phyloP scores from a whole-genome alignment of 1,140 invertebrate species.

The Metopolophium dirhodum region DNA sequence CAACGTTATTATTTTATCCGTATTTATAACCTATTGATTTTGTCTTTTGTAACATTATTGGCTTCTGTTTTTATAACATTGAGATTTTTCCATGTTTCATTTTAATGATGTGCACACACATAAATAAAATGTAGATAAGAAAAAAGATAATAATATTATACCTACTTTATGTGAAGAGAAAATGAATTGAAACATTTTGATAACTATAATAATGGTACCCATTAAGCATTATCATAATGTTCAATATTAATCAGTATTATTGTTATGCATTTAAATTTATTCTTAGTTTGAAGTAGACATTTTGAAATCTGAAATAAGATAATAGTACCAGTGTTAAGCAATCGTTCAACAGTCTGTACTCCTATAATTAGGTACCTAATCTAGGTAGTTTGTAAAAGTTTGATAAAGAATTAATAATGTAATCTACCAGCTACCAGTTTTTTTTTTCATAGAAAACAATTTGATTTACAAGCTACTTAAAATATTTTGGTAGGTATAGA shows the following conservation, averaged over 20 bases:
- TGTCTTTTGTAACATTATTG: no score
- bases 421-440: no score
- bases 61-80: not conserved
- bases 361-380: not conserved
- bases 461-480: not conserved
- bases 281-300: no score
- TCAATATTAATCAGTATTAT: not conserved
- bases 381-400: not conserved
- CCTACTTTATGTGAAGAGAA: not conserved
- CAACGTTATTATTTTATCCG: not conserved
- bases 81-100: not conserved
- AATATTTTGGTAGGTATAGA: not conserved
- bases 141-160: not conserved
- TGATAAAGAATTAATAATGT: no score
- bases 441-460: not conserved
- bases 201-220: not conserved
- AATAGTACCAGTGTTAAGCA: not conserved
- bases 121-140: not conserved
- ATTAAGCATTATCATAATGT: not conserved
- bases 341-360: not conserved
- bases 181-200: not conserved
- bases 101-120: not conserved
- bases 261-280: not conserved
- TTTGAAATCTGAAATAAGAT: not conserved
- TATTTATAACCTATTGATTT: not conserved